Evolutionary conservation across 2,113 vertebrate species (phyloP), one percentile per base, ranked within the genome.

Genomic region (Triplophysa siluroides): DNA sequence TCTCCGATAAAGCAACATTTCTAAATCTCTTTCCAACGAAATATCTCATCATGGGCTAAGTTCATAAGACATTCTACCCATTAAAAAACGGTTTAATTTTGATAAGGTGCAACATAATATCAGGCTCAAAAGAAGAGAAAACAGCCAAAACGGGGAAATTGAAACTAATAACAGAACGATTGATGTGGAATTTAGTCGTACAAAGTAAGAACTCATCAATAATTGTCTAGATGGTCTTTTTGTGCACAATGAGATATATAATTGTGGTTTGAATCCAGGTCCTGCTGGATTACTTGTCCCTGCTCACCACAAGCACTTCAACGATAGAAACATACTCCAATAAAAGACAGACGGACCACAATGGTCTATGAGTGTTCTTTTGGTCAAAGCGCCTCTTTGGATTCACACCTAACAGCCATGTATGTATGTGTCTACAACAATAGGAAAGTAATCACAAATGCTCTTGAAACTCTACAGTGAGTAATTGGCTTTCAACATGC

Each of bases 391-490:
- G 19, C 29, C 58, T 56, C 68, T 78, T 78, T 66, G 24, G 38
- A 33, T 82, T 70, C 67, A 78, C 78, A 79, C 78, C 78, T 79
- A 68, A 29, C 58, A 52, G 16, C 66, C n/a, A 29, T 67, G 41
- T 70, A 43, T 73, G 68, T 73, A 69, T 72, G 67, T 81, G 78
- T 80, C 58, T 38, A 73, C 47, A 69, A 78, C 69, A 83, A 78
- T 62, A 58, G 68, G 54, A 78, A 82, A 77, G 63, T 83, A 41
- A 24, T 74, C 26, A 21, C 77, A 58, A 72, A 72, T 14, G 45
- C 76, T 67, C 68, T 82, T 56, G 33, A 78, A 66, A 78, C 76
- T 67, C 81, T 61, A 14, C 14, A 47, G 24, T 19, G 33, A 79
- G 78, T 79, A 74, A 73, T 43, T 60, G 64, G 29, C 70, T 67